Percentiles rank a stretch among this genome's conserved stretches.
Conservation (phyloP, 2,888 invertebrate genomes). For the Ectropis crepuscularia region DNA sequence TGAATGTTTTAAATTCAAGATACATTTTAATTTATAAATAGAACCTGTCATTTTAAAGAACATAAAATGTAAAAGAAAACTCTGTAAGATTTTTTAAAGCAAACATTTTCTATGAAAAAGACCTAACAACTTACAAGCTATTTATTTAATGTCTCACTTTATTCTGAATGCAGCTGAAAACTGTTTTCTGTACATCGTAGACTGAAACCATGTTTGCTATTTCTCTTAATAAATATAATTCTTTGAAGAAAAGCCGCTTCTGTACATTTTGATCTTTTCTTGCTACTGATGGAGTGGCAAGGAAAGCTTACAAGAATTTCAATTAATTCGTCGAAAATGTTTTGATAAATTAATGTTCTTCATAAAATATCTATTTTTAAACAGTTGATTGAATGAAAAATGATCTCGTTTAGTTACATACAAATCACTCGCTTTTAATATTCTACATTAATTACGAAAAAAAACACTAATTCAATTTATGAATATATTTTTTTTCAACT, state of each 20-base stretch:
- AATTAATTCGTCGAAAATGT: conserved; percentile 20
- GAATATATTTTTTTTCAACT: not conserved
- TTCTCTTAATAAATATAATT: not conserved
- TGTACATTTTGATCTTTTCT: conserved; percentile 6
- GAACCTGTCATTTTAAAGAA: no score
- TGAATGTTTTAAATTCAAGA: no score
- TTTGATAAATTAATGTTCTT: conserved; percentile 17
- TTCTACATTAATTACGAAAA: conserved; percentile 1
- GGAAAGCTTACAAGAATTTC: conserved; percentile 21
- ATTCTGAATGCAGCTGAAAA: no score
- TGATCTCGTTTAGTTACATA: conserved; percentile 13
- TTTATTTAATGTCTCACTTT: no score
- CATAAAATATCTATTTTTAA: conserved; percentile 15
- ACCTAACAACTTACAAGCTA: no score
- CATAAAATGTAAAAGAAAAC: no score
- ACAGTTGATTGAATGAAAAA: conserved; percentile 12
- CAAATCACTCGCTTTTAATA: conserved; percentile 6
- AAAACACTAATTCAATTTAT: not conserved
- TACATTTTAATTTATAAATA: no score
- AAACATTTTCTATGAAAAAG: no score
- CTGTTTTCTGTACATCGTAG: no score
- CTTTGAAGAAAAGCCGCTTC: not conserved
- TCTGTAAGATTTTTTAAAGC: no score
- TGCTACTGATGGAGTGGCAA: conserved; percentile 7
- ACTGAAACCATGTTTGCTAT: no score